phyloP scores from a whole-genome alignment of 2,888 invertebrate species.

The Trachelus troglodyta region DNA sequence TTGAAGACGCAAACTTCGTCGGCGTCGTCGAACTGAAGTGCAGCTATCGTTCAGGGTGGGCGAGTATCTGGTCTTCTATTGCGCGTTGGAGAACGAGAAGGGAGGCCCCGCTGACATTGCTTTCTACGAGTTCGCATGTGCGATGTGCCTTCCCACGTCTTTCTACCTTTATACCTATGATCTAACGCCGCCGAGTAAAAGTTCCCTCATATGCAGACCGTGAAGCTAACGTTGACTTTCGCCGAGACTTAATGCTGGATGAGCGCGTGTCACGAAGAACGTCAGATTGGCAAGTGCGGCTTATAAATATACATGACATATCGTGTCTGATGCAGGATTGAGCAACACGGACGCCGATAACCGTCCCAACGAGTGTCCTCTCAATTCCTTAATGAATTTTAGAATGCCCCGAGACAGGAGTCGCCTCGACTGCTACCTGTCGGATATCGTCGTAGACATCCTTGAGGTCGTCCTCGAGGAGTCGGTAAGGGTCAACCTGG shows the following conservation, averaged over 20 bases:
- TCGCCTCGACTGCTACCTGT: slow-evolving; percentile 70
- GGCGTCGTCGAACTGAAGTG: no score
- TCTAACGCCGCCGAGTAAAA: slow-evolving; percentile 41
- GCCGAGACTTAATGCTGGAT: neutral
- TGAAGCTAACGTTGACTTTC: slow-evolving; percentile 33
- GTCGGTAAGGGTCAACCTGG: slow-evolving; percentile 87
- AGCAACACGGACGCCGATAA: neutral
- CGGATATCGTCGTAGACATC: slow-evolving; percentile 88
- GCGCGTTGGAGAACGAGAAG: neutral
- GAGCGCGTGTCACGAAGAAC: neutral
- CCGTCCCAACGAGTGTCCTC: no score
- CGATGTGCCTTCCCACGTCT: neutral
- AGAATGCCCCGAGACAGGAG: slow-evolving; percentile 9
- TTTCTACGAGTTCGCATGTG: neutral
- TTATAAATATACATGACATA: slow-evolving; percentile 2
- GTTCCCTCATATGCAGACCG: slow-evolving; percentile 52
- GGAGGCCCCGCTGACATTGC: neutral
- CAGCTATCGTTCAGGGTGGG: no score
- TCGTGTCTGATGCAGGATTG: neutral
- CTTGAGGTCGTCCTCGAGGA: slow-evolving; percentile 88
- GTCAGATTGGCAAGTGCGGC: neutral
- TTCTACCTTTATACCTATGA: neutral
- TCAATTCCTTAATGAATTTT: slow-evolving; percentile 4
- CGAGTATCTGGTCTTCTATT: no score
- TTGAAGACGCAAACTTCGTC: neutral